Evolutionary conservation across 2,888 invertebrate species (phyloP), one percentile per base, ranked within the genome.

Genomic region (Polietes domitor): DNA sequence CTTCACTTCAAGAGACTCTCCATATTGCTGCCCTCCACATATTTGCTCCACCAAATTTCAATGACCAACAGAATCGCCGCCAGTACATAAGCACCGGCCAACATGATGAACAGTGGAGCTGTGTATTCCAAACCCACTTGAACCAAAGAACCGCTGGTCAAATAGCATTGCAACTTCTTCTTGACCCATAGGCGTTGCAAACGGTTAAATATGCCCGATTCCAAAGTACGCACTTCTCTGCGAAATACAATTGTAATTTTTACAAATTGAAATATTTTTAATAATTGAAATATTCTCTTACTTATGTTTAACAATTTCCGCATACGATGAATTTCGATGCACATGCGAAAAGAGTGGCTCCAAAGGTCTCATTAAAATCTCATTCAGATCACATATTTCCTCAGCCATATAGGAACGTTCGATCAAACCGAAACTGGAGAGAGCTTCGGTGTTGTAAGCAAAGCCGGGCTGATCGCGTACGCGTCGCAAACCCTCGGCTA

Each of bases 321-420:
- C 88, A 82, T 91, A 92, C 1, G 89, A 89, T 6, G 92, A 92
- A 32, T 91, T 90, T 41, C 86, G 88, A 68, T 88, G 88, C 17
- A 90, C 47, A 19, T 88, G 86, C 0, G 89, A 87, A 21, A 88
- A 88, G 26, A 90, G 32, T 19, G 85, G n/a, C 15, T 86, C 82
- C 15, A 89, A 89, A 0, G 89, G 87, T 24, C 91, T 85, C 2
- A 92, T 85, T 1, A 88, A 70, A 5, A 92, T 86, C 76, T 92
- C 91, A 80, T 92, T 92, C 0, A 92, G 86, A 85, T 92, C 91
- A 75, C 92, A 92, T 10, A 92, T 89, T 76, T 92, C 88, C 43
- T 91, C 80, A 5, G 89, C 89, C 1, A 88, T 86, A 65, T 87
- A 92, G 37, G 86, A 85, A 0, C 87, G 86, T 50, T 90, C 90